Evolutionary conservation across 2,888 invertebrate species (phyloP), one percentile per base, ranked within the genome.

Genomic region (Agrochola lota): DNA sequence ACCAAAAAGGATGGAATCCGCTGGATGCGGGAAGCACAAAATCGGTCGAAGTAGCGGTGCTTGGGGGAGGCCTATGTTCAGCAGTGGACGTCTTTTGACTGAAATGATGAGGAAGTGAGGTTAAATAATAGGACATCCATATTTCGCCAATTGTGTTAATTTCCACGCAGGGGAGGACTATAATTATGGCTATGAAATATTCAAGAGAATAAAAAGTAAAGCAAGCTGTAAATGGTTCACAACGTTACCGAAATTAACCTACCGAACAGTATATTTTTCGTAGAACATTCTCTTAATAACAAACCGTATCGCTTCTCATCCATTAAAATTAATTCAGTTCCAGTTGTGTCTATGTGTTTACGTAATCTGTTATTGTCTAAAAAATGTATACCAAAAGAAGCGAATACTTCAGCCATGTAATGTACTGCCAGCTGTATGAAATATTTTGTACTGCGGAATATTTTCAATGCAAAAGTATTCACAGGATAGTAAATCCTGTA

Each of bases 231-330:
- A 64, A 46, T 23, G 7, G 1, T 71, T 46, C 11, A 57, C 3
- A 71, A 30, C 2, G 4, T 67, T n/a, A 52, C 11, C 8, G 15
- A 55, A 69, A 63, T 26, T 9, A 26, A 79, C 55, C 52, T 55
- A 57, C 1, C 1, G 26, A 63, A 49, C 17, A 49, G 11, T 64
- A 63, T 5, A 43, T 23, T 59, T 64, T 11, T 63, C 72, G 8
- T 1, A 64, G 20, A 80, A 78, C 81, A 72, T 80, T 78, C 81
- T 43, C 81, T n/a, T 43, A 2, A 59, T 52, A 78, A 73, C 43
- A 17, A 49, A 72, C 78, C 55, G 81, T 63, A n/a, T 43, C 49
- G 12, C n/a, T 64, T 59, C 64, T 52, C 78, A 81, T 81, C 74
- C 64, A 81, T 66, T 12, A 3, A 64, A 30, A 78, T 69, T 62